Percentiles rank a stretch among this genome's conserved stretches.
phyloP scores from a whole-genome alignment of 2,797 vertebrate species.

The Podarcis siculus region DNA sequence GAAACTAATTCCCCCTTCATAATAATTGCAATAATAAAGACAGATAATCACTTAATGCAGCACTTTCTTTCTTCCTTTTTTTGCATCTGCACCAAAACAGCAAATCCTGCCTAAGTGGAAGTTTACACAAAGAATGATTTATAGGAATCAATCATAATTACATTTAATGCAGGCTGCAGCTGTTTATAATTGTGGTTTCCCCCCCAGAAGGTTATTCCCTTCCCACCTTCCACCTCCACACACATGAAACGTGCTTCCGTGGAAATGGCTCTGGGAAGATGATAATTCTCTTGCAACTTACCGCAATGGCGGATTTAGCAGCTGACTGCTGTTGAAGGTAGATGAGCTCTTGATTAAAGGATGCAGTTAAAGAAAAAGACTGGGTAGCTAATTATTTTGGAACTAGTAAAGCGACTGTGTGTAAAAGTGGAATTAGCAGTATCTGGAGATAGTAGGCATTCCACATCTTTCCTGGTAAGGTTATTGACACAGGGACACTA shows the following conservation, averaged over 20 bases:
- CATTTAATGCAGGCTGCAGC: slow-evolving; percentile 87
- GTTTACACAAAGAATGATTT: slow-evolving; percentile 94
- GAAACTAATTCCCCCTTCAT: background rate
- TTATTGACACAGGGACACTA: background rate
- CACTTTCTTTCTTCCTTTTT: slow-evolving; percentile 44
- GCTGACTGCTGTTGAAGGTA: slow-evolving; percentile 55
- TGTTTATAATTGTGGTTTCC: slow-evolving; percentile 79
- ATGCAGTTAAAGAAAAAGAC: slow-evolving; percentile 3
- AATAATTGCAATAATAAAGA: slow-evolving; percentile 56
- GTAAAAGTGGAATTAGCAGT: slow-evolving; percentile 21
- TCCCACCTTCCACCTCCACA: slow-evolving; percentile 64
- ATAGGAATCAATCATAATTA: slow-evolving; percentile 94
- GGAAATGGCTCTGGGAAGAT: slow-evolving; percentile 72
- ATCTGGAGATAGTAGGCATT: background rate
- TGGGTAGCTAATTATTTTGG: background rate
- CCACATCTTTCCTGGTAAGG: background rate
- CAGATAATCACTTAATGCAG: slow-evolving; percentile 67
- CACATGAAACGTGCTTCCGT: slow-evolving; percentile 73
- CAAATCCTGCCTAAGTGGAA: slow-evolving; percentile 85
- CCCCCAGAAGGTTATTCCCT: slow-evolving; percentile 71
- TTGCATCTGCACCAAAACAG: slow-evolving; percentile 75
- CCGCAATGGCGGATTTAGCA: slow-evolving; percentile 46
- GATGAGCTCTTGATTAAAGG: slow-evolving; percentile 45
- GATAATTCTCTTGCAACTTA: slow-evolving; percentile 72
- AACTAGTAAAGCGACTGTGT: slow-evolving; percentile 17